Evolutionary conservation across 2,113 vertebrate genomes (phyloP).

Genomic region (Cygnus buccinator): DNA sequence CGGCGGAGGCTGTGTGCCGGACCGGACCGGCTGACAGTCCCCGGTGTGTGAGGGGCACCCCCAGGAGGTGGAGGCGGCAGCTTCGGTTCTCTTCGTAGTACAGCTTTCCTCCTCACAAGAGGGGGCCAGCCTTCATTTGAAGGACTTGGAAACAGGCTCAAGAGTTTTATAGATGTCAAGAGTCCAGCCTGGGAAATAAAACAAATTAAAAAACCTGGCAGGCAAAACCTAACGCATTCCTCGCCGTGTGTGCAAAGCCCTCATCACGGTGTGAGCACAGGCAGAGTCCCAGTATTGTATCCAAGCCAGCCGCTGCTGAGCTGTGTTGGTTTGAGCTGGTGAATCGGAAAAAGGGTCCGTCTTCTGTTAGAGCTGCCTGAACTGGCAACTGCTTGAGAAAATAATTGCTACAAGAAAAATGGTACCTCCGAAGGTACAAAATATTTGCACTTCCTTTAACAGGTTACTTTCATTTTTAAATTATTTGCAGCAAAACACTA

Average conservation of each 20-base stretch:
- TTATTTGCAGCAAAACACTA: background rate
- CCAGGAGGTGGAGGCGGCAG: too few species aligned
- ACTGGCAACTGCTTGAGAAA: background rate
- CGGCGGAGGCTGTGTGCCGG: too few species aligned
- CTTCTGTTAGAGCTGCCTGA: background rate
- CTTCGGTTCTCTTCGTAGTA: background rate
- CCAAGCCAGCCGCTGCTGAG: background rate
- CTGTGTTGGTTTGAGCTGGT: background rate
- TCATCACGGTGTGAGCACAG: fast-evolving
- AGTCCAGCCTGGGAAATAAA: background rate
- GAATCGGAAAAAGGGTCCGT: background rate
- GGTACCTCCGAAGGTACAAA: background rate
- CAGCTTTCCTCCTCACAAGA: background rate
- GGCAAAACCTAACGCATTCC: background rate
- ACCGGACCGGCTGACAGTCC: too few species aligned
- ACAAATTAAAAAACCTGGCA: background rate
- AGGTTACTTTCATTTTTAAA: background rate
- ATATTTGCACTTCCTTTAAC: background rate
- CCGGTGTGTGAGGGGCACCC: too few species aligned
- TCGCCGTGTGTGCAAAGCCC: fast-evolving
- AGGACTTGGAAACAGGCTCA: background rate
- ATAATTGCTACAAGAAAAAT: background rate
- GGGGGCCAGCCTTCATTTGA: background rate
- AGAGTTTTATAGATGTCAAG: fast-evolving
- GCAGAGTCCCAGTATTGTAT: fast-evolving